Conservation (phyloP, 2,797 vertebrate species). For the Chlorospingus semifuscus region DNA sequence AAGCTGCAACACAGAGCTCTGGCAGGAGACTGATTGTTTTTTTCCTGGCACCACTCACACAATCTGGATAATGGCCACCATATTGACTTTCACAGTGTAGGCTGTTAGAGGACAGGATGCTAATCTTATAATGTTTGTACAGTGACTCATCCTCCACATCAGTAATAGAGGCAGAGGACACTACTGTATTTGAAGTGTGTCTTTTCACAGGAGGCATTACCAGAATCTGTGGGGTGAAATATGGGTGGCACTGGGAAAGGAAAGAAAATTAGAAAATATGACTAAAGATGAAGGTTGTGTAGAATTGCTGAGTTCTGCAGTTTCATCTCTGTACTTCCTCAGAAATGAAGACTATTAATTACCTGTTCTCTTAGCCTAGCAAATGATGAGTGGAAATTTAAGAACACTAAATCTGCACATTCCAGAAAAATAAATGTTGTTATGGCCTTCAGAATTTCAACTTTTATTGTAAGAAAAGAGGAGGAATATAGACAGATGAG, state of each 20-base stretch:
- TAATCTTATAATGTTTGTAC: slow-evolving; percentile 27
- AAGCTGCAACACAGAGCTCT: not conserved
- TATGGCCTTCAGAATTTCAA: not conserved
- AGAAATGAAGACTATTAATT: not conserved
- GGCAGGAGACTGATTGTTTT: not conserved
- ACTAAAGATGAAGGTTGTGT: not conserved
- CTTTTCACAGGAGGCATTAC: not conserved
- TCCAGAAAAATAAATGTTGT: not conserved
- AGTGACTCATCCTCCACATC: slow-evolving; percentile 24
- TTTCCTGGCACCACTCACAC: slow-evolving; percentile 10
- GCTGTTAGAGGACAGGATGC: slow-evolving; percentile 22
- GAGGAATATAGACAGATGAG: not conserved
- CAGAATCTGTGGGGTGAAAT: not conserved
- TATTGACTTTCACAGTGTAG: slow-evolving; percentile 32
- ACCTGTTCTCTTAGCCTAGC: not conserved
- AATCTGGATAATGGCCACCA: slow-evolving; percentile 44
- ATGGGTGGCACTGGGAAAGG: not conserved
- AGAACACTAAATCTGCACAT: not conserved
- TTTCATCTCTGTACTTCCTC: not conserved
- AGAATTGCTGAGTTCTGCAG: not conserved
- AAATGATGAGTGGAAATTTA: not conserved
- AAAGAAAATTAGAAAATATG: not conserved
- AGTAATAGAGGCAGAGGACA: not conserved
- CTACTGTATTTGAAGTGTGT: not conserved
- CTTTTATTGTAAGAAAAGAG: not conserved